Evolutionary conservation across 2,797 vertebrate genomes (phyloP).

Genomic region (Hydrolagus colliei): DNA sequence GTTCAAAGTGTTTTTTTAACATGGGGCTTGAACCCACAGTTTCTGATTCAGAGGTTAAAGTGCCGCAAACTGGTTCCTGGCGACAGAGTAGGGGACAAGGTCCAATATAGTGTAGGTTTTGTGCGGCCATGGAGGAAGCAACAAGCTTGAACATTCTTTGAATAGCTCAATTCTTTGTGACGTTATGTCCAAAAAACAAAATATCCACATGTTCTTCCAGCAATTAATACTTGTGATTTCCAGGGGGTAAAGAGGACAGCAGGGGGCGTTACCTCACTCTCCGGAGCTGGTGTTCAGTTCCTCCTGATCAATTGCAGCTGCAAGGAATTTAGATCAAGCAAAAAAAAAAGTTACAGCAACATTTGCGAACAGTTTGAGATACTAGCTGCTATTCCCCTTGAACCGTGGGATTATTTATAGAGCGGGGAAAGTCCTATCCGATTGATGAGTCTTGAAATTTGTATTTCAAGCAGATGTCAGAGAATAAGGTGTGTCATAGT

Average conservation of each 20-base stretch:
- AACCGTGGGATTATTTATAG: not conserved
- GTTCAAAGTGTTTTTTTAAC: no score
- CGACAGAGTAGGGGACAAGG: no score
- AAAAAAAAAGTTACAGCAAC: not conserved
- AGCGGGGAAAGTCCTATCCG: not conserved
- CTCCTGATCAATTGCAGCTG: not conserved
- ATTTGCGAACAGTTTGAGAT: not conserved
- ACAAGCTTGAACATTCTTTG: no score
- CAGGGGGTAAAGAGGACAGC: not conserved
- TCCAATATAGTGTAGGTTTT: no score
- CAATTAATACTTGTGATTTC: not conserved
- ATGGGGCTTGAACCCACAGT: no score
- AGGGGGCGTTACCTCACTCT: not conserved
- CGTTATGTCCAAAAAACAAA: not conserved
- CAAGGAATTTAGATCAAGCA: not conserved
- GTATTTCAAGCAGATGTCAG: not conserved
- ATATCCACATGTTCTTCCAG: not conserved
- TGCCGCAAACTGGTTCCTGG: no score
- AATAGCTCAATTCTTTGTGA: not conserved
- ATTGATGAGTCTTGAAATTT: not conserved
- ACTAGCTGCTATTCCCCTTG: not conserved
- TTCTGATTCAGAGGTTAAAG: no score
- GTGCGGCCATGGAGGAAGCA: no score
- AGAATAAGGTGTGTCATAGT: no score
- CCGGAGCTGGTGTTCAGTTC: not conserved